Conservation (phyloP, 2,797 vertebrate genomes). For the Bovichtus variegatus region DNA sequence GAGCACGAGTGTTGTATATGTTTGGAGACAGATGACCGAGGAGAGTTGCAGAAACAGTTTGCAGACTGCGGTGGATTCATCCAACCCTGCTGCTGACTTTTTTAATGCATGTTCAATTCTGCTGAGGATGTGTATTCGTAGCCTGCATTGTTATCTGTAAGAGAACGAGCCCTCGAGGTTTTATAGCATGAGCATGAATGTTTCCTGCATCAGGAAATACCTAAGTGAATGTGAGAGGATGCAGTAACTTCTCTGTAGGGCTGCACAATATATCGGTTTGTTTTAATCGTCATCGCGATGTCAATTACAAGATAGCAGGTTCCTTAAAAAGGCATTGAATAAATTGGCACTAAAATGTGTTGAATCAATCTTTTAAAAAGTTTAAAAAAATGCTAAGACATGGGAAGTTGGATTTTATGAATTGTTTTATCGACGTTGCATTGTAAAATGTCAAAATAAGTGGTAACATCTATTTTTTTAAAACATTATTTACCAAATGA, state of each 20-base stretch:
- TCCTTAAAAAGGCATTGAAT: too few species aligned
- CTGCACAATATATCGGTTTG: too few species aligned
- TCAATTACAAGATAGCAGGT: too few species aligned
- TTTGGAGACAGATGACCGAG: conserved; percentile 40
- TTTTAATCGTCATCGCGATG: too few species aligned
- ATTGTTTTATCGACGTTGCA: too few species aligned
- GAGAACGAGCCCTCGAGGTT: conserved; percentile 47
- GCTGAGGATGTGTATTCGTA: conserved; percentile 67
- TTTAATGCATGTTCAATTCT: conserved; percentile 69
- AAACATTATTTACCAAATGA: too few species aligned
- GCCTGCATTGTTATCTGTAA: conserved; percentile 60
- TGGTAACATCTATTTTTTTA: too few species aligned
- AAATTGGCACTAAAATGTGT: too few species aligned
- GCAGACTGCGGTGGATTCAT: conserved; percentile 43
- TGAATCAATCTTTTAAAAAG: too few species aligned
- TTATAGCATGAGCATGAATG: conserved; percentile 37
- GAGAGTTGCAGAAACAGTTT: conserved; percentile 47
- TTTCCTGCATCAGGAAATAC: conserved; percentile 45
- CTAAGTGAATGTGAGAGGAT: conserved; percentile 38
- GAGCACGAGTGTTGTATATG: conserved; percentile 21
- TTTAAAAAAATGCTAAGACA: too few species aligned
- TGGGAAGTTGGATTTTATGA: too few species aligned
- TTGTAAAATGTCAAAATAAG: too few species aligned
- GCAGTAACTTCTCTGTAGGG: conserved; percentile 17
- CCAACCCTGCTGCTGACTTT: conserved; percentile 60